A percentile compares a stretch with the other conserved stretches of the same genome.
These are phyloP conservation scores for Thalpophila matura DNA, from an alignment of 2,888 invertebrate species.

Conservation along the genomic window DNA sequence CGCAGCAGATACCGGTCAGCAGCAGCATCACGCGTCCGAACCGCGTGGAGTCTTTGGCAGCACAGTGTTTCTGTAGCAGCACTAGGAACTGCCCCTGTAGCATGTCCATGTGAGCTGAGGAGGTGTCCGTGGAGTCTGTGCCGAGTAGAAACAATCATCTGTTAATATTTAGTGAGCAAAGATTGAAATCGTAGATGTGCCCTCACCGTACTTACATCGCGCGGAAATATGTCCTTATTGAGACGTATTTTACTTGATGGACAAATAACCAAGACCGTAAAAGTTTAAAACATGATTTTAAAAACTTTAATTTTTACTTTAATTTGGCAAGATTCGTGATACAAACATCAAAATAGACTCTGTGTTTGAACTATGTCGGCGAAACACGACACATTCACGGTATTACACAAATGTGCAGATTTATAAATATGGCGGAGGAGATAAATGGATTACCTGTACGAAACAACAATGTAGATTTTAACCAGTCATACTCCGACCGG, in stretches of 20 bases:
- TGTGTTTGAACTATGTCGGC: no score
- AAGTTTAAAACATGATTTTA: no score
- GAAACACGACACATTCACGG: no score
- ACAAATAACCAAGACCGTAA: no score
- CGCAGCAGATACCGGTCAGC: slow-evolving; percentile 91
- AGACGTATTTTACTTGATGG: no score
- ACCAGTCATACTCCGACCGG: slow-evolving; percentile 95
- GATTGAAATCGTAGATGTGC: no score
- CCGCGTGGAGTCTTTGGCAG: slow-evolving; percentile 86
- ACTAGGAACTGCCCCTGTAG: slow-evolving; percentile 96
- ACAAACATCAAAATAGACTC: no score
- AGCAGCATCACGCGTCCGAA: slow-evolving; percentile 94
- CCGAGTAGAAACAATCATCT: slow-evolving; percentile 34
- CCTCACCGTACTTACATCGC: no score
- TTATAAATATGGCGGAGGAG: neutral
- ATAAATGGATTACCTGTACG: slow-evolving; percentile 92
- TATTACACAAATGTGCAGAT: neutral
- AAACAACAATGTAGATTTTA: slow-evolving; percentile 96
- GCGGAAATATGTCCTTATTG: no score
- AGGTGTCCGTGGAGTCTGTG: slow-evolving; percentile 72
- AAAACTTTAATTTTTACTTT: no score
- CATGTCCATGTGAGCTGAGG: slow-evolving; percentile 89
- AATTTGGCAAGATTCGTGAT: no score
- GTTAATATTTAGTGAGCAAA: no score
- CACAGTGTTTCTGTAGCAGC: slow-evolving; percentile 94